Base-by-base conservation (phyloP, 2,113 vertebrate genomes). In the Microcebus jonahi region DNA sequence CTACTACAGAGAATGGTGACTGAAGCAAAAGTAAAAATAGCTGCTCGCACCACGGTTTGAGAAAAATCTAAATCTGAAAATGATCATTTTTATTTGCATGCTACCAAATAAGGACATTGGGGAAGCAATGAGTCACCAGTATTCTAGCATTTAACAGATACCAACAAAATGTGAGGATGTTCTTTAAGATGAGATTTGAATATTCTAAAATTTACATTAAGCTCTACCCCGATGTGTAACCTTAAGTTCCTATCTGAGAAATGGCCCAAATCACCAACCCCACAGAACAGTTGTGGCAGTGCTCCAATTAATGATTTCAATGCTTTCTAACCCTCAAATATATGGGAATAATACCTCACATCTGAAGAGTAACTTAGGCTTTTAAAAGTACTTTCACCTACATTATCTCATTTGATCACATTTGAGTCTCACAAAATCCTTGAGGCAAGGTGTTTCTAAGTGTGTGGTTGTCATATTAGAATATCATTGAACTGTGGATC, bases 11-110 rank as follows among this genome's bases (percentile, higher is more conserved):
- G 97, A 95, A 91, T 76, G 85, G 96, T 97, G 96, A 97, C 96
- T 97, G 93, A 94, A 97, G 96, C 91, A 84, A 87, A 98, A 94
- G 94, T 97, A 97, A 94, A 97, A 98, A 97, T 97, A 98, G 96
- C 96, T 80, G 70, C 82, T 95, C 31, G 1, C 96, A 94, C 91
- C 90, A 93, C n/a, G 0, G 59, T 96, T 87, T 94, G 96, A 96
- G 96, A 95, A 96, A 94, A 94, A 97, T 95, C 91, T 94, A 96
- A 97, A 97, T 97, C 91, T 93, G 87, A 97, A 97, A 97, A 97
- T n/a, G 83, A 95, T 97, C 96, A 0, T 93, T 97, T 97, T 94
- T 94, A 90, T 96, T 93, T 93, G 90, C 95, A 86, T 83, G 87
- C 86, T 89, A 97, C 96, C 96, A 98, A 96, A 97, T 97, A 97